Base-by-base conservation (phyloP, 2,113 vertebrate species). In the Nothobranchius kuhntae region DNA sequence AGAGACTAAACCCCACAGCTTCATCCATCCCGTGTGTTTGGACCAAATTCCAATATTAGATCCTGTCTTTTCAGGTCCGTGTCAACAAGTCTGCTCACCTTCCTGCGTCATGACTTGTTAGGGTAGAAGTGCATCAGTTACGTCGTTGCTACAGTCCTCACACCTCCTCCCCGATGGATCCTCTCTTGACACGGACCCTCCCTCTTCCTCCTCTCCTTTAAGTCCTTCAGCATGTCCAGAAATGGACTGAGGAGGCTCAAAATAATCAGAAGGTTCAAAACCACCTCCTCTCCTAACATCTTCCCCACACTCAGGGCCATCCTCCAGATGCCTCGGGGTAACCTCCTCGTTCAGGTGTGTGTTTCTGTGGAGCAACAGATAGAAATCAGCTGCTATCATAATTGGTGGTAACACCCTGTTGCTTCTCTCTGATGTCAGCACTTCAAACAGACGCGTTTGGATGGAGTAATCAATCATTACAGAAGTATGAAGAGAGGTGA, bases 211-310 rank as follows among this genome's bases (percentile, higher is more conserved):
- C 7, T 77, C 57, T 11, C 14, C 60, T 56, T 67, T 64, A 7
- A 12, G 17, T 53, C 74, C 40, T 12, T 55, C 93, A 66, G 87
- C 57, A 57, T 66, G 38, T 40, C 80, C 69, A 14, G 52, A 74
- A 17, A 84, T 80, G 53, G 89, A 91, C 68, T 88, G 91, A 72
- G 88, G 92, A 6, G 81, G 71, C 58, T 90, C 92, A 26, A 88
- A 36, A 61, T 79, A 81, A 21, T 93, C 92, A 4, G 80, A 75
- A 17, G 75, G 77, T 62, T 80, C 42, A 14, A 83, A 86, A 46
- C 73, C 89, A 82, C 86, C 91, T 91, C 91, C 93, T 64, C 75
- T 92, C 36, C 94, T 94, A 1, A 88, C 91, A 51, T 86, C 83
- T 17, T 93, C 94, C 50, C 78, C 82, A 6, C 91, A 90, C 48